Evolutionary conservation across 2,113 vertebrate species (phyloP).

Genomic region (Philantomba maxwellii): DNA sequence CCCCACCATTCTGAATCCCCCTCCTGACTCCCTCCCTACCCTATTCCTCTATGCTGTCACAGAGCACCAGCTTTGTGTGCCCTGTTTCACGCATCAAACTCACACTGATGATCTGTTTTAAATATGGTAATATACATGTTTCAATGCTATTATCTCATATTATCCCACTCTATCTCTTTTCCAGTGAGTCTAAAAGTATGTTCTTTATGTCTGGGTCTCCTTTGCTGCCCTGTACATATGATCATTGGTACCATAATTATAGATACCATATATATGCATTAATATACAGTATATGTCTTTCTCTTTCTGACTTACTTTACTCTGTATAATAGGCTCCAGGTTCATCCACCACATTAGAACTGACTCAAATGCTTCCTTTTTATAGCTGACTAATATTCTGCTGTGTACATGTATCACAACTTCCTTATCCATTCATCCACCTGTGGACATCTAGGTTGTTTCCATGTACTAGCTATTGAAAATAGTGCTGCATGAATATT

Average conservation of each 20-base stretch:
- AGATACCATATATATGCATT: neutral
- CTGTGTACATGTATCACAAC: neutral
- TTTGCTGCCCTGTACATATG: neutral
- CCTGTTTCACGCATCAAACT: neutral
- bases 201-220: neutral
- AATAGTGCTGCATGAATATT: neutral
- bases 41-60: neutral
- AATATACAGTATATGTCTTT: neutral
- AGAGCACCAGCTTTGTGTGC: neutral
- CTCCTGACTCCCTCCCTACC: neutral
- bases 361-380: neutral
- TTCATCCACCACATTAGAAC: neutral
- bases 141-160: neutral
- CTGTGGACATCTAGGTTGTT: neutral
- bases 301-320: neutral
- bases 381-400: neutral
- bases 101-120: neutral
- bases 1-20: neutral
- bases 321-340: neutral
- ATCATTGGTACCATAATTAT: neutral
- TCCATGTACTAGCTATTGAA: neutral
- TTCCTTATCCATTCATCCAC: neutral
- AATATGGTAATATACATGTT: neutral
- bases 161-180: neutral
- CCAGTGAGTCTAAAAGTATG: neutral